Percentiles rank a stretch among this genome's conserved stretches.
phyloP scores from a whole-genome alignment of 2,888 invertebrate species.

The Trichacis sp. region DNA sequence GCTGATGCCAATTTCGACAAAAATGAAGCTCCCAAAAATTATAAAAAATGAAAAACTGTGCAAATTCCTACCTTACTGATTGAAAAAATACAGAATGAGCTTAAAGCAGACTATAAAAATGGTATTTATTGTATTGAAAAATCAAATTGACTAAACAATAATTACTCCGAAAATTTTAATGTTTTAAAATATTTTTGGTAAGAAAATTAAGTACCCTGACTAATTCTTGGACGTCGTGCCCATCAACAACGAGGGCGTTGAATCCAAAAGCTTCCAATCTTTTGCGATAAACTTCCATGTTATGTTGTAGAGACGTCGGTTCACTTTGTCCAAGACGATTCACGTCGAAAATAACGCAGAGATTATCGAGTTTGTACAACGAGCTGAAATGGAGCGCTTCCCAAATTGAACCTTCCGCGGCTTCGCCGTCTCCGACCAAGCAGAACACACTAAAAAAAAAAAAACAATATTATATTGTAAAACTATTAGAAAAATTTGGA shows the following conservation, averaged over 20 bases:
- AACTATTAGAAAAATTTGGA: too few species aligned
- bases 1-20: too few species aligned
- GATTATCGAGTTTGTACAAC: constrained; percentile 94
- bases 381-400: constrained; percentile 96
- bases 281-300: constrained; percentile 87
- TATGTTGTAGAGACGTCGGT: constrained; percentile 92
- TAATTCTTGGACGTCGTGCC: constrained; percentile 93
- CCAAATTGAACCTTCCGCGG: constrained; percentile 98
- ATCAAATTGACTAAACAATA: too few species aligned
- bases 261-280: constrained; percentile 92
- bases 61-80: too few species aligned
- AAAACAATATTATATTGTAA: constrained; percentile 2
- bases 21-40: too few species aligned
- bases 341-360: constrained; percentile 96
- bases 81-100: too few species aligned
- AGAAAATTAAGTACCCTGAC: too few species aligned
- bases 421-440: constrained; percentile 97
- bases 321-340: constrained; percentile 98
- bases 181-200: too few species aligned
- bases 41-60: too few species aligned
- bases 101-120: too few species aligned
- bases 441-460: constrained; percentile 84
- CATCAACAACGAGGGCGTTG: constrained; percentile 93
- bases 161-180: too few species aligned
- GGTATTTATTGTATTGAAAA: too few species aligned